Base-by-base conservation (phyloP, 2,113 vertebrate species). In the Bolborhynchus lineola region DNA sequence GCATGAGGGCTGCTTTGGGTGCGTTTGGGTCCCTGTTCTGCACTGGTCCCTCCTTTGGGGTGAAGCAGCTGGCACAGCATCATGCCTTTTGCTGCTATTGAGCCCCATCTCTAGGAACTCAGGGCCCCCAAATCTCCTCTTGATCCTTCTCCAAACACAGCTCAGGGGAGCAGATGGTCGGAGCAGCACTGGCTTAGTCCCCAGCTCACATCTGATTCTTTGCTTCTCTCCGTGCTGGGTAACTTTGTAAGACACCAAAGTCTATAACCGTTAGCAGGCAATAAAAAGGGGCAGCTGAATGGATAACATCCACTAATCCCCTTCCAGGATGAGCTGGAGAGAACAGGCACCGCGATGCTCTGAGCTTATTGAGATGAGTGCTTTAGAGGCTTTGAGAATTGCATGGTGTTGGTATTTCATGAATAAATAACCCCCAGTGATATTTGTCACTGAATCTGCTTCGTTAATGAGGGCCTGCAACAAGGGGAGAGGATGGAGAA, bases 381-480 rank as follows among this genome's bases (percentile, higher is more conserved):
- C 86, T 83, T 46, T 37, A 75, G 80, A 76, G 55, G 82, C 76
- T 85, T 84, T 83, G 91, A 91, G 90, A 55, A 47, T 90, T 87
- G 82, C 67, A 60, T 24, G 65, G 28, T 74, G 81, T 92, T 93
- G 88, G 47, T 93, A 94, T 96, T 96, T 88, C 95, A 93, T 95
- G 86, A 96, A 96, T 97, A 94, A 97, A 95, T 95, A 96, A 96
- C 91, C 82, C 88, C 82, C 59, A 76, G 92, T 5, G 2, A 63
- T 69, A 94, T 95, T 95, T 92, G 87, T 91, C 96, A 82, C 57
- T 53, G 91, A 95, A 89, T 70, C 42, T 80, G 75, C 93, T 81
- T 92, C 76, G 24, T 90, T 91, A 95, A 84, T 70, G 88, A 92
- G 39, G 50, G 71, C 76, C 69, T 86, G 47, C 13, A 89, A 94